Evolutionary conservation across 2,888 invertebrate species (phyloP).

Genomic region (Ennomos quercinarius): DNA sequence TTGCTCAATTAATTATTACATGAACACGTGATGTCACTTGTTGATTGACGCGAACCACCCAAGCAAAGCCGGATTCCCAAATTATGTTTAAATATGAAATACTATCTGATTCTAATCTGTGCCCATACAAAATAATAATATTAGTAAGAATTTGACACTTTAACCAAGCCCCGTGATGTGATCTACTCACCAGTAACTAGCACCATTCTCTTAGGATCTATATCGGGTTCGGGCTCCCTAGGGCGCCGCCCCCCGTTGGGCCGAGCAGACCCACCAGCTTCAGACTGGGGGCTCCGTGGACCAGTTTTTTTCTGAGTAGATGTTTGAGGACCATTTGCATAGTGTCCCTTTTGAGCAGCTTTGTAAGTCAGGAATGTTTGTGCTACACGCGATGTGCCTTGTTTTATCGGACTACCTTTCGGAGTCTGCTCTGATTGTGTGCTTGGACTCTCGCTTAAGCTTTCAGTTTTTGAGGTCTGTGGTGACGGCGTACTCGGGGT

Average conservation of each 20-base stretch:
- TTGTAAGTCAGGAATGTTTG: slow-evolving; percentile 12
- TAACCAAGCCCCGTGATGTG: too few species aligned
- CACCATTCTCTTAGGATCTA: slow-evolving; percentile 23
- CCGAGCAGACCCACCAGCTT: neutral
- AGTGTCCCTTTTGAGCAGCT: slow-evolving; percentile 1
- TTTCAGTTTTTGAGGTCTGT: neutral
- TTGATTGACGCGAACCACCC: too few species aligned
- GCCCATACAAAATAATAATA: too few species aligned
- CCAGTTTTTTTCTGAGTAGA: neutral
- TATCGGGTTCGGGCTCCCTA: neutral
- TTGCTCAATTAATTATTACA: too few species aligned
- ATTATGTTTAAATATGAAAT: too few species aligned
- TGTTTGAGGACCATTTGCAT: neutral
- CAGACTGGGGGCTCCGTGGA: neutral
- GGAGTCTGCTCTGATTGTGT: neutral
- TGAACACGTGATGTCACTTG: too few species aligned
- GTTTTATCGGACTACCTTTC: slow-evolving; percentile 8
- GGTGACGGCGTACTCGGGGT: neutral
- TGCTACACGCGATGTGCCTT: slow-evolving; percentile 13
- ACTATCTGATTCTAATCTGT: too few species aligned
- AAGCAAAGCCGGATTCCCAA: too few species aligned
- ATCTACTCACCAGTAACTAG: slow-evolving; percentile 49
- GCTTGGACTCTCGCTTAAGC: neutral
- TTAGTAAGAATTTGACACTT: too few species aligned
- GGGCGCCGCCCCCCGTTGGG: neutral